Base-by-base conservation (phyloP, 2,797 vertebrate species). In the Takifugu ocellatus region DNA sequence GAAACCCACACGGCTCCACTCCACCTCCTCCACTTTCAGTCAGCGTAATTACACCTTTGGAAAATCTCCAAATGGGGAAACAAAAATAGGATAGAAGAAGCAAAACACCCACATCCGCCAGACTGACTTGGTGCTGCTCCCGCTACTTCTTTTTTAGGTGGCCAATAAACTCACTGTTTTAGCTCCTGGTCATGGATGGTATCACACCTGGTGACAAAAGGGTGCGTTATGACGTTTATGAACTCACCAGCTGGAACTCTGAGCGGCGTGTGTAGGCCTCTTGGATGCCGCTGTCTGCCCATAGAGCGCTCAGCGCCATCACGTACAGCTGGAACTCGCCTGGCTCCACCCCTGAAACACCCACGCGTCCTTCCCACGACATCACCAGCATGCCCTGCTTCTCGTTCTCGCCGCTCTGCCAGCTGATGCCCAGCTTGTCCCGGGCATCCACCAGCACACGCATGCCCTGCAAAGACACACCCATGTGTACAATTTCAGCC, bases 321-420 rank as follows among this genome's bases (percentile, higher is more conserved):
- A 95, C 95, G 0, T 98, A 98, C 15, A 96, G 92, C 88, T 98
- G 96, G 74, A 98, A 98, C 70, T 94, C 93, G 50, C 92, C 87
- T 1, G 96, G 94, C 81, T 98, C 96, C n/a, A 98, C 89, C 52
- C 82, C 86, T 1, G 93, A 88, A 75, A 92, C 84, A 21, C 96
- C 95, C 0, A 91, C 92, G 27, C 93, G 94, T 63, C 92, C 96
- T 77, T 97, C 95, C 56, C 96, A 98, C 59, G 95, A 94, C 96
- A 98, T 97, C 84, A 98, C 88, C 84, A 98, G 94, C 95, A 97
- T 95, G 11, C 94, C 94, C 2, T 97, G 95, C 85, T 98, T 98
- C 87, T 96, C 95, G 2, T 98, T 98, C 78, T 97, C 96, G 0
- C 92, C 92, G 84, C 92, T 91, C 88, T 97, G 94, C 96, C 96